Evolutionary conservation across 2,888 invertebrate species (phyloP).

Genomic region (Metellina segmentata): DNA sequence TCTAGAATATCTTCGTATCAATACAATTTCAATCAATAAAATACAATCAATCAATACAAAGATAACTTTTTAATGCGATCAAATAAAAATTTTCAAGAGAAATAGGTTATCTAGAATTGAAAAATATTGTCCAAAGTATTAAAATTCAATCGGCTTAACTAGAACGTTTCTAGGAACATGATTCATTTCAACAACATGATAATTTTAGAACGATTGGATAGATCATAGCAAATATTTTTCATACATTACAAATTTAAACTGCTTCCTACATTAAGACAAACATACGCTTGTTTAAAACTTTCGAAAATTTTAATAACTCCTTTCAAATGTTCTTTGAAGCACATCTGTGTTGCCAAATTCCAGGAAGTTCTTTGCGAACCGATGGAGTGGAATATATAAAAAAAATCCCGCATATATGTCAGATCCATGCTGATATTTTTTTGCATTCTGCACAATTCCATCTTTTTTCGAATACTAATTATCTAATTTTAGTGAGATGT

Average conservation of each 20-base stretch:
- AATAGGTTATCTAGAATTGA: too few species aligned
- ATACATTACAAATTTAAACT: background rate
- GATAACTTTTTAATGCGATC: too few species aligned
- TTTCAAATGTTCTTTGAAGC: background rate
- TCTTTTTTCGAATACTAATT: conserved; percentile 33
- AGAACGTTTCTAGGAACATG: too few species aligned
- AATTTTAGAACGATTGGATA: too few species aligned
- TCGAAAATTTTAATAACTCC: background rate
- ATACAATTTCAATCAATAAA: too few species aligned
- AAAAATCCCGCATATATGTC: background rate
- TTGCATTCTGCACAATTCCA: background rate
- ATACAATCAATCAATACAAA: too few species aligned
- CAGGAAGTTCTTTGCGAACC: background rate
- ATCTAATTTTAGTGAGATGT: conserved; percentile 33
- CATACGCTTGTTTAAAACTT: background rate
- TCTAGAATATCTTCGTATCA: background rate
- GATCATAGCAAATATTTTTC: too few species aligned
- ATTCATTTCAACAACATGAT: too few species aligned
- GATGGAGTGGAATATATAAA: background rate
- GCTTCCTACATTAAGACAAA: background rate
- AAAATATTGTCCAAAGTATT: too few species aligned
- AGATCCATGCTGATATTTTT: background rate
- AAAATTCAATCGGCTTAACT: too few species aligned
- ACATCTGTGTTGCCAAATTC: background rate
- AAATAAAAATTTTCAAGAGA: too few species aligned